Base-by-base conservation (phyloP, 2,888 invertebrate species). In the Toxonevra muliebris region DNA sequence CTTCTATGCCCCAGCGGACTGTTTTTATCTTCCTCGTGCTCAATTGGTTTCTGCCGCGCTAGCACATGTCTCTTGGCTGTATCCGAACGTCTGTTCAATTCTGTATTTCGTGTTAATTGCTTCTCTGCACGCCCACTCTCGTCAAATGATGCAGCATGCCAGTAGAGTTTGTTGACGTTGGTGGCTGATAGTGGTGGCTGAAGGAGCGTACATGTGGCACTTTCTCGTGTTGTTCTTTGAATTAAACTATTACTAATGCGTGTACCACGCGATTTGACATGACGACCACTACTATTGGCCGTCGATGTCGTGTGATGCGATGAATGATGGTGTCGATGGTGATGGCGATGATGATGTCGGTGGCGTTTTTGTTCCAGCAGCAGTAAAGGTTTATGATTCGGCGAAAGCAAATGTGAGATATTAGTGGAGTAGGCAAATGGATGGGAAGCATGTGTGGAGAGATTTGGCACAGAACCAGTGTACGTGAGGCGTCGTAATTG, bases 111-210 rank as follows among this genome's bases (percentile, higher is more conserved):
- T 69, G 66, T 73, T 74, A 70, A 68, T 68, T 72, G 80, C 62
- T 76, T 80, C 53, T 82, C 82, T 58, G 70, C 73, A 48, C 73
- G 70, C 79, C 88, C 87, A 2, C 91, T 90, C 84, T 93, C 93
- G 81, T 94, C 94, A 69, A 94, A 93, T 66, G 93, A 93, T 69
- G 94, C 86, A 20, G 94, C 93, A 85, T 94, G 93, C 82, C 94
- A 89, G 67, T 83, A 81, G 13, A 80, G 76, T 61, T 75, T 76
- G 65, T 92, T 91, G 30, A 7, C 30, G 30, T 30, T 30, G 30
- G 30, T 30, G 30, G 30, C 30, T 60, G 93, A 87, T 43, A 89
- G 84, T 20, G 88, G 87, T 0, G 91, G 90, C 79, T 90, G 90
- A 30, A 91, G 84, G 52, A 90, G 81, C 3, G 79, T 70, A 66